Base-by-base conservation (phyloP, 2,113 vertebrate species). In the Mugil cephalus region DNA sequence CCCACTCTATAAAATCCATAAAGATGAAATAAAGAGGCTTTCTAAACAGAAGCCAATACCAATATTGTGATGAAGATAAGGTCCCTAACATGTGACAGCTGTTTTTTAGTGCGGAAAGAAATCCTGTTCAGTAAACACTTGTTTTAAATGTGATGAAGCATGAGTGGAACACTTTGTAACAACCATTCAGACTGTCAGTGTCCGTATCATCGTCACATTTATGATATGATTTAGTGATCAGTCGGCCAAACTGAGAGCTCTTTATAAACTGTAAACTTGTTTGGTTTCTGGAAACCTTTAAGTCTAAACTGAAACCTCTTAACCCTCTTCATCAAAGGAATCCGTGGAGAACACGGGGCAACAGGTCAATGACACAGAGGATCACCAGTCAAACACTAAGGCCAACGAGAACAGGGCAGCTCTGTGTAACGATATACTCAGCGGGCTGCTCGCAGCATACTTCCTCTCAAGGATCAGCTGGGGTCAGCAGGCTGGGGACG, bases 391-490 rank as follows among this genome's bases (percentile, higher is more conserved):
- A 65, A 54, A 70, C 69, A 52, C 24, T 35, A 15, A 48, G 74
- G 55, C 42, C 47, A 12, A 15, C 2, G 7, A 85, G 77, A 83
- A 88, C 87, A 87, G 74, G 76, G 76, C 65, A 52, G 84, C 77
- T 86, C 72, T 82, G 8, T 79, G 61, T 5, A 42, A 8, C 7
- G 13, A 42, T 81, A 68, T 76, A 75, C 80, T 56, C 74, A 17
- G 24, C 15, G 35, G 80, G 76, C 81, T 80, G 66, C 73, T 47
- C 68, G 72, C 83, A 86, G 79, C 47, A 18, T 62, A 50, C 80
- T 88, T 92, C 90, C 91, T 87, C 65, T 87, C 12, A 19, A 66
- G 61, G 80, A 80, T 89, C 83, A 45, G 66, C 51, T 6, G 52
- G 73, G 86, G 89, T 91, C 69, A 6, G 63, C 47, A 43, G 52